Evolutionary conservation across 2,797 vertebrate genomes (phyloP), one percentile per base, ranked within the genome.

Genomic region (Delichon dasypus): DNA sequence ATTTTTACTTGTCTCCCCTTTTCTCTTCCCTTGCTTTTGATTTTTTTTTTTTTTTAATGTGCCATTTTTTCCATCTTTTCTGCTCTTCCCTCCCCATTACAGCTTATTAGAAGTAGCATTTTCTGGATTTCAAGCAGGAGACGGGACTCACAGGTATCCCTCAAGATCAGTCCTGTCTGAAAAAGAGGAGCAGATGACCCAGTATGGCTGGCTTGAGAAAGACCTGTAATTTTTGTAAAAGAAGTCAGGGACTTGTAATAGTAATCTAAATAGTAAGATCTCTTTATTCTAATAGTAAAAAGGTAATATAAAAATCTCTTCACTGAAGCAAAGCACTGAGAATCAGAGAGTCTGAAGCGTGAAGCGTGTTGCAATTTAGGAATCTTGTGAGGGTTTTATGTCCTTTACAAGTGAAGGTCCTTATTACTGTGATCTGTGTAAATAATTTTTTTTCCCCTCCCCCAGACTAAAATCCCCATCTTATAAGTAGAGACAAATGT

Each of bases 341-440:
- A 19, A 16, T 51, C 13, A 60, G 36, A 74, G 29, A 10, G 5
- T 61, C 54, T 75, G 58, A 76, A 70, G 1, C 32, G 3, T 75
- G 58, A 76, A 70, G 1, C 32, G 3, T 15, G 11, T 8, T 68
- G 12, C 15, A 36, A 26, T 79, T 53, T 54, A 73, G 29, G 29
- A 55, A 21, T 45, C 3, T 16, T 34, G 10, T 40, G 51, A 53
- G 10, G 6, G 2, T 5, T 11, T 36, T 11, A 8, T 15, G 10
- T 12, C 3, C 2, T 3, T 45, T 18, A 38, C 0, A 3, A 80
- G 10, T 4, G 3, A 82, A 50, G 3, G 0, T 12, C 11, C 2
- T 74, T 87, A 45, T 29, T 29, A 16, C 2, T 36, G 4, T 27
- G 3, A 20, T 81, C 20, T 78, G 7, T 11, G 14, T 42, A 50